Evolutionary conservation across 2,113 vertebrate genomes (phyloP).

Genomic region (Trematomus loennbergii): DNA sequence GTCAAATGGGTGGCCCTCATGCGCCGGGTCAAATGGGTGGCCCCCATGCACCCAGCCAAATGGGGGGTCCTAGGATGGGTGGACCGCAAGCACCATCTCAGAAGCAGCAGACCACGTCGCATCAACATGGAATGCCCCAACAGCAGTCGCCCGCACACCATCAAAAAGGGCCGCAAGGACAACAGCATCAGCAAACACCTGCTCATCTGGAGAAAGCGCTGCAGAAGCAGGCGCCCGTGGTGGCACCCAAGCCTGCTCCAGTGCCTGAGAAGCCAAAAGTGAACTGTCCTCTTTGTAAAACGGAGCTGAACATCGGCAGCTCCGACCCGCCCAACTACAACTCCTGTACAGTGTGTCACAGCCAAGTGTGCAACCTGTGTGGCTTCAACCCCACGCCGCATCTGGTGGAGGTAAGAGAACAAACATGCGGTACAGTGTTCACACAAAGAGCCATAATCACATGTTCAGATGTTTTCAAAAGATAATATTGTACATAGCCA

Average conservation of each 20-base stretch:
- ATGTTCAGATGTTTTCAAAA: no score
- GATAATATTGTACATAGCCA: neutral
- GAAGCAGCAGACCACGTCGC: slow-evolving; percentile 62
- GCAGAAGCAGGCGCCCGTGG: slow-evolving; percentile 54
- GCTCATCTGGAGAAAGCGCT: slow-evolving; percentile 60
- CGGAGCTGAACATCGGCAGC: slow-evolving; percentile 91
- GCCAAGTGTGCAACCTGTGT: slow-evolving; percentile 96
- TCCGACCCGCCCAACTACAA: slow-evolving; percentile 92
- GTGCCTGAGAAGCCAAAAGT: slow-evolving; percentile 86
- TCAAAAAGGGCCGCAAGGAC: slow-evolving; percentile 69
- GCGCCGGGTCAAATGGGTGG: slow-evolving; percentile 54
- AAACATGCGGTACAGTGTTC: neutral
- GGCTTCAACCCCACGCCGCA: slow-evolving; percentile 98
- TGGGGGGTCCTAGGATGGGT: slow-evolving; percentile 44
- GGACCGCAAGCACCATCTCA: slow-evolving; percentile 55
- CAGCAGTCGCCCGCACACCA: slow-evolving; percentile 67
- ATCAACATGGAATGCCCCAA: slow-evolving; percentile 64
- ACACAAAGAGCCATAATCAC: neutral
- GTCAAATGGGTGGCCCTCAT: slow-evolving; percentile 50
- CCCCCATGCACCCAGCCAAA: slow-evolving; percentile 21
- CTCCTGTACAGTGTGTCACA: slow-evolving; percentile 92
- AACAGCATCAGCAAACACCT: slow-evolving; percentile 62
- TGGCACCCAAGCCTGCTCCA: slow-evolving; percentile 60
- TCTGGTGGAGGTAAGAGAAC: slow-evolving; percentile 93
- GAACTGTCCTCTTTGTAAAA: slow-evolving; percentile 95